Base-by-base conservation (phyloP, 2,888 invertebrate genomes). In the Nemotelus nigrinus region DNA sequence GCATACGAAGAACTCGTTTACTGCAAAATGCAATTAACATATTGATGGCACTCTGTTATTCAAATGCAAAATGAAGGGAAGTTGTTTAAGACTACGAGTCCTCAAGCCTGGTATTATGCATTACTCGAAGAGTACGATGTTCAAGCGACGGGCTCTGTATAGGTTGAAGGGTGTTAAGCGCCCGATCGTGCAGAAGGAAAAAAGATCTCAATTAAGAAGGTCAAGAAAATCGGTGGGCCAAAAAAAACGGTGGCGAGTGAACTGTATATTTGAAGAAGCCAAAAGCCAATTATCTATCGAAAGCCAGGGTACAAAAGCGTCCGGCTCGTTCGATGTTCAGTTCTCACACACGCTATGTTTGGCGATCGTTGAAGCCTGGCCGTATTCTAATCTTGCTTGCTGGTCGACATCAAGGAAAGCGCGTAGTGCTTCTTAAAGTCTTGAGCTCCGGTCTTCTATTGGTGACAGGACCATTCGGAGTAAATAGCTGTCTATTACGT, bases 341-440 rank as follows among this genome's bases (percentile, higher is more conserved):
- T 84, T 92, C 94, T 86, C 97, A 97, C 85, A 91, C 89, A 81
- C 92, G 96, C 78, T 89, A 91, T 82, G 89, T 93, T 58, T 91
- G 97, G 79, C 88, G 91, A 65, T 91, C 92, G 82, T 91, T 99
- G 81, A 93, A 92, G 3, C 96, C 97, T 1, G 99, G 99, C 82
- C 96, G 97, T 1, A 91, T 99, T 71, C 92, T 96, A 82, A 97
- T 99, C 85, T 88, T 99, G 80, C 90, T 99, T 81, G 98, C 98
- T 81, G 99, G 99, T 79, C 90, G 93, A 80, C 98, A 99, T 86
- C 96, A 97, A 84, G 99, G 99, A 87, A 99, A 99, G 90, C 93
- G 99, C 67, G 99, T 98, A 45, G 94, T 99, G 80, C 92, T 98
- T 82, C 89, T 99, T 57, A 99, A 97, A 86, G 91, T 93, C 64